Evolutionary conservation across 2,888 invertebrate species (phyloP), one percentile per base, ranked within the genome.

Genomic region (Chaitophorus viminalis): DNA sequence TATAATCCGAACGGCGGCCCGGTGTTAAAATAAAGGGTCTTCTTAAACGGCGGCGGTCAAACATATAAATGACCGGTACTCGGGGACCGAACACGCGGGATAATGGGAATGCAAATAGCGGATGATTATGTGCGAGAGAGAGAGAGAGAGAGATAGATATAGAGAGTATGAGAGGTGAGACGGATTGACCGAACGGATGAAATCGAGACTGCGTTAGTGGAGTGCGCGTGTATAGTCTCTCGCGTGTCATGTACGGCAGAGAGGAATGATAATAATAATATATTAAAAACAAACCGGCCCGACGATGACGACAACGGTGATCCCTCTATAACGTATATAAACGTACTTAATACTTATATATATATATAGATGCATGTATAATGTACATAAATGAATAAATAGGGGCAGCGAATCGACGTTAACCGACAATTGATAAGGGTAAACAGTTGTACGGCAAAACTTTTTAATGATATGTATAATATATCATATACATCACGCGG

Each of bases 371-470:
- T 21, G 3, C 18, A 54, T 18, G 54, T 46, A 54, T 21, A 21
- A 21, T 54, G 21, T 3, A 4, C 4, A 54, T 54, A 60, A 60
- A 60, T n/a, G 33, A 79, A 79, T 79, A 79, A 79, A 65, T 21
- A n/a, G 79, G 74, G 72, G 29, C 52, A 25, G 29, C 52, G 14
- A 82, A 82, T 72, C 70, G 33, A 74, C 72, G 52, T 82, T 52
- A 74, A 74, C 74, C 72, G 82, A 74, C 74, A 82, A 52, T 52
- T 82, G 82, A 82, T 82, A 72, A 82, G 82, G 82, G 82, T 82
- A 70, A 25, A 60, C 78, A n/a, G n/a, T 54, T 36, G 54, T 68
- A 9, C 2, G 68, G 29, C 29, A 29, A 11, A 68, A 8, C 68
- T 46, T 14, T 11, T 11, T 46, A 46, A 14, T n/a, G n/a, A n/a